Base-by-base conservation (phyloP, 2,797 vertebrate genomes). In the Corythornis leucogaster region DNA sequence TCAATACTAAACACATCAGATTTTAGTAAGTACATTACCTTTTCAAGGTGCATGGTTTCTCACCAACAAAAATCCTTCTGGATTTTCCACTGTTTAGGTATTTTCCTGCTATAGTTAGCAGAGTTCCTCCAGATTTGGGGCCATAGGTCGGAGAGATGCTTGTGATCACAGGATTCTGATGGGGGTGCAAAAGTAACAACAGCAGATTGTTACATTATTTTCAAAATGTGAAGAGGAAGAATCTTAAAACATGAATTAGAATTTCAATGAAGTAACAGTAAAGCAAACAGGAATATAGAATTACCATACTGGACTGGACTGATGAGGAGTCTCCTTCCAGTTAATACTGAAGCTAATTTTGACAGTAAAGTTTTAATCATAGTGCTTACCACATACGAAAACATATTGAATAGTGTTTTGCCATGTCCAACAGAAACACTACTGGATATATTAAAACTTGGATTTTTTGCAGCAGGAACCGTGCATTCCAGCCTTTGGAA, bases 331-430 rank as follows among this genome's bases (percentile, higher is more conserved):
- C 68, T 78, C 43, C 35, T 69, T 45, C 51, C 38, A 80, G 26
- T 78, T 69, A 75, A 84, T 50, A 86, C 0, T 73, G 48, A 87
- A 70, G 30, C 2, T 58, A 48, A 76, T 92, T 91, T 78, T 79
- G 45, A 76, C 35, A 85, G 24, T 30, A 89, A 75, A 91, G 74
- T 50, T 96, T 67, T 78, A 95, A 85, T 53, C 16, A 57, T 48
- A 87, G 59, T 59, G 86, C 99, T 98, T 98, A 99, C 99, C 98
- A 99, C 99, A 1, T 99, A 99, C 2, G 98, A 98, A 96, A 99
- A 99, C 28, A 97, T 97, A 45, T 91, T 97, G 87, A 98, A 98
- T 75, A 97, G 95, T 74, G 97, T 95, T 31, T 97, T 94, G 74
- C 97, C 98, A 86, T 97, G 97, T 73, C 98, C 98, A 78, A 98